Base-by-base conservation (phyloP, 2,888 invertebrate genomes). In the Dasypogon diadema region DNA sequence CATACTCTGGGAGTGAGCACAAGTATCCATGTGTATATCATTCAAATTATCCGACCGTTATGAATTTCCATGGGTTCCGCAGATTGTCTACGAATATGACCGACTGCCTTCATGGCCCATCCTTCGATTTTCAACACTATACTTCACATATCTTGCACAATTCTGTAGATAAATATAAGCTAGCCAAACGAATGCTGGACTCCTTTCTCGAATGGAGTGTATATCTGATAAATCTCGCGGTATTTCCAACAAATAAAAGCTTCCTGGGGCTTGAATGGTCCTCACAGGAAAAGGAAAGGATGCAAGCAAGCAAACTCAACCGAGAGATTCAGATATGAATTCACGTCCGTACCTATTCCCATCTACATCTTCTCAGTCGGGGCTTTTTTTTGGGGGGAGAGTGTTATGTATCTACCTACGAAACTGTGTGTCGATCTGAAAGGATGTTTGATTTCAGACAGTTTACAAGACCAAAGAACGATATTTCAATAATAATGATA, bases 31-130 rank as follows among this genome's bases (percentile, higher is more conserved):
- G 70, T 70, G 72, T 42, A 55, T 72, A 34, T 37, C 37, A 75
- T 77, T 77, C 65, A 72, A 77, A 77, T 77, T 75, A 77, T 77
- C 70, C 75, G 60, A 77, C 72, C 73, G 77, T 77, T 77, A 77
- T 77, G 77, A 75, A 70, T 56, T 73, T 37, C 37, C 37, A 72
- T n/a, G 22, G 56, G 42, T 56, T 75, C 63, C 48, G 55, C 46
- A 60, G 30, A 70, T 70, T 54, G 48, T 54, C 70, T 70, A 54
- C 51, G 26, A 54, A 51, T 70, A 70, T 70, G 70, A 70, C 51
- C 70, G 51, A 22, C 42, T 48, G 65, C 65, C 34, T 37, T 21
- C 22, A 65, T 46, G 46, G 46, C 46, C 46, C 8, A 14, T 48
- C 65, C 65, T 26, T 65, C 22, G 48, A 65, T 46, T 48, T 22